Base-by-base conservation (phyloP, 1,140 invertebrate genomes). In the Trichomalopsis sarcophagae region DNA sequence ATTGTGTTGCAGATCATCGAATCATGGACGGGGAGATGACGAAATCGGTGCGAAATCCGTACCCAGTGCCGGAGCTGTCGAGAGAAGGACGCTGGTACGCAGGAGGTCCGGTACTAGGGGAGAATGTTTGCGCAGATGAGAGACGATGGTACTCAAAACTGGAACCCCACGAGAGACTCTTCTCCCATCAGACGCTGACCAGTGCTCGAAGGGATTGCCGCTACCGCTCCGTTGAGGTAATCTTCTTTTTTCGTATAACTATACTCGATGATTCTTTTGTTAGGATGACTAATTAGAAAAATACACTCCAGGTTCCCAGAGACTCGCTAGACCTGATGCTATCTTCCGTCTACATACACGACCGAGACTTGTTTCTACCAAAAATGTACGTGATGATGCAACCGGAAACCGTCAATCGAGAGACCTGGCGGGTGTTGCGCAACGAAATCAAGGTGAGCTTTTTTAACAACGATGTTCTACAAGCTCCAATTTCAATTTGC, bases 141-240 rank as follows among this genome's bases (percentile, higher is more conserved):
- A 88, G 82, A 87, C 86, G 84, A 69, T 92, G 92, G 92, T 84
- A 89, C 30, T 81, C 85, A 14, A 91, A 90, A 81, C 78, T 92
- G 55, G 88, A 89, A 36, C 87, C 89, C 11, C 88, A 91, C 73
- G 91, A 93, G 82, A 88, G 92, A 68, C 89, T 93, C 44, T 93
- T 92, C 81, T 89, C 91, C 84, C 92, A 93, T 90, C 92, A 93
- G 33, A 93, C 92, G n/a, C 76, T 93, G 55, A 92, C 89, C 76
- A 93, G 90, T 71, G 89, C 91, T 75, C 89, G 92, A 71, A 90
- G 84, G 69, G 88, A 92, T 88, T 71, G 86, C 50, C 88, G 90
- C 33, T 87, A n/a, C 82, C 90, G 87, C 87, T 91, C 80, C 44
- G 81, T 80, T 81, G 27, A 74, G 68, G 83, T 84, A 36, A 71